Base-by-base conservation (phyloP, 2,888 invertebrate species). In the Watsonalla cultraria region DNA sequence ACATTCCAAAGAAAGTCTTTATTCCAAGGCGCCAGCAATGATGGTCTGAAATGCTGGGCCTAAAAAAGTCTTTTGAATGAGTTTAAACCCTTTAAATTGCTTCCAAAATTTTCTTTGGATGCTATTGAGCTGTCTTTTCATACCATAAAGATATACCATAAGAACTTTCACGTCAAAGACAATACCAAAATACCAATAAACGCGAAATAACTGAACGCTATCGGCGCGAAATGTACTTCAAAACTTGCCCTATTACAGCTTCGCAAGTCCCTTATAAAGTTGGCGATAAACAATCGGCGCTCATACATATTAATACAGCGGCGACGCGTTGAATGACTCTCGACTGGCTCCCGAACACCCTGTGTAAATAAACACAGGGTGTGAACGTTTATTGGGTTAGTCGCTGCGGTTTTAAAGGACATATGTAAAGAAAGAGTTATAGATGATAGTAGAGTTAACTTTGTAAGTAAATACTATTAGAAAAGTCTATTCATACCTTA, bases 261-360 rank as follows among this genome's bases (percentile, higher is more conserved):
- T 63, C 64, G 61, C 63, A 62, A 62, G 57, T 63, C 62, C 61
- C 61, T 61, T 64, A 64, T 64, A 66, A 70, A 72, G 67, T 72
- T 69, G 60, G 64, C 65, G 64, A 67, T 70, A 69, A 72, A 70
- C 74, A 70, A 65, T 65, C 61, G 68, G 64, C 55, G 57, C 76
- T 82, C 79, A 83, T 83, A 82, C 81, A 83, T 82, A 82, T 82
- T 83, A 78, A 82, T 81, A 71, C 64, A 67, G 64, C 62, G 66
- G 71, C 72, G 77, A 78, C 77, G 76, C 70, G 62, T 64, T 63
- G 68, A 74, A 76, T 74, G 78, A 78, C 75, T 77, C 72, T 74
- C 72, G 51, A 57, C 67, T 70, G 69, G 67, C 56, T 57, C 70
- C 60, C 61, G 60, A 66, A 55, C 64, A 66, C 62, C 62, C 70